Percentiles rank a stretch among this genome's conserved stretches.
phyloP scores from a whole-genome alignment of 2,797 vertebrate species.

The Arnoldichthys spilopterus region DNA sequence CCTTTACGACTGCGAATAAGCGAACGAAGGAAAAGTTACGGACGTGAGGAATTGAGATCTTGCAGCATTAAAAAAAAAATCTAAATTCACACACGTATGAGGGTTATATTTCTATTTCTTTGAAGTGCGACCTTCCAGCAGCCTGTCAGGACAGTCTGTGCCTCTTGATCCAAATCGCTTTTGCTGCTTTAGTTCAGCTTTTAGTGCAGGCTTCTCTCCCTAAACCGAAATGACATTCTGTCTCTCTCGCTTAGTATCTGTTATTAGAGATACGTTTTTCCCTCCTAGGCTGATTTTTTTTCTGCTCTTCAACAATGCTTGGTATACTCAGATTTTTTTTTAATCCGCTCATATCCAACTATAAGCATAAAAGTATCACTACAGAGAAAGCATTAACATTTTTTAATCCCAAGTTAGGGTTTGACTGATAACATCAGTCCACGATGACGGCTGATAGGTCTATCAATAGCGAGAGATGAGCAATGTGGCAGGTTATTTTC shows the following conservation, averaged over 20 bases:
- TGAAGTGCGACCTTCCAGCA: conserved; percentile 57
- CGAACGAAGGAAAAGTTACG: neutral
- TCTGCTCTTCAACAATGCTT: neutral
- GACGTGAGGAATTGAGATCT: neutral
- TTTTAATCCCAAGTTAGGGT: neutral
- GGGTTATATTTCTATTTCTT: conserved; percentile 1
- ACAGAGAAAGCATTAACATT: neutral
- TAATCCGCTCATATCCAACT: neutral
- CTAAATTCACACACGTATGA: neutral
- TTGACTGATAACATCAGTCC: neutral
- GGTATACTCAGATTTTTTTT: conserved; percentile 11
- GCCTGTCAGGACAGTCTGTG: conserved; percentile 49
- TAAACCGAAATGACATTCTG: conserved; percentile 70
- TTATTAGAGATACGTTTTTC: conserved; percentile 65
- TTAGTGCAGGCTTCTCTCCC: conserved; percentile 45
- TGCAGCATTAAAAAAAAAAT: no score
- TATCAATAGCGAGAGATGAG: no score
- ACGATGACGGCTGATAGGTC: neutral
- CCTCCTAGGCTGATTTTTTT: conserved; percentile 61
- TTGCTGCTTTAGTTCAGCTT: conserved; percentile 56
- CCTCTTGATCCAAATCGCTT: conserved; percentile 64
- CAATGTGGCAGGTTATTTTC: no score
- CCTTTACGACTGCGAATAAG: neutral
- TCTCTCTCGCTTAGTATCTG: conserved; percentile 71
- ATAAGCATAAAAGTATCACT: neutral